A percentile compares a stretch with the other conserved stretches of the same genome.
Conservation (phyloP, 2,888 invertebrate genomes). For the Leucania comma region DNA sequence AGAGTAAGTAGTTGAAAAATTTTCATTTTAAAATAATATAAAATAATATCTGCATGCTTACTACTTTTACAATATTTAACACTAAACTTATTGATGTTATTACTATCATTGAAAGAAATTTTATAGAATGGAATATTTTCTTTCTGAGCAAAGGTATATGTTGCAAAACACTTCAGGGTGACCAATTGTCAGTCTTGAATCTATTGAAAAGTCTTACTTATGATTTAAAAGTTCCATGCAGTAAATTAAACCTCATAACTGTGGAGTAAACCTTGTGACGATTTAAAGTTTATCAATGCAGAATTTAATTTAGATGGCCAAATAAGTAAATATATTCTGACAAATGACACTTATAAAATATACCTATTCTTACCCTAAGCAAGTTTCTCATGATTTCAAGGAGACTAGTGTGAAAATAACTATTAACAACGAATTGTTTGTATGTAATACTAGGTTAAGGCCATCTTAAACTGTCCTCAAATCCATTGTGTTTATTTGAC, state of each 20-base stretch:
- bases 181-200: not conserved
- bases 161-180: not conserved
- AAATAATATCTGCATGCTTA: not conserved
- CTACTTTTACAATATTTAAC: not conserved
- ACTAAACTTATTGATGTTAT: not conserved
- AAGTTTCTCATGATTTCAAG: conserved; percentile 5
- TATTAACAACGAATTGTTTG: conserved; percentile 19
- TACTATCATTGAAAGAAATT: not conserved
- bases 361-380: not conserved
- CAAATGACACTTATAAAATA: not conserved
- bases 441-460: conserved; percentile 33
- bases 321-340: not conserved
- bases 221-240: too few species aligned
- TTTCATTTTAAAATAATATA: not conserved
- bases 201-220: not conserved
- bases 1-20: conserved; percentile 91
- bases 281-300: not conserved
- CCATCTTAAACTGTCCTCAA: not conserved
- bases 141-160: not conserved
- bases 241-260: not conserved
- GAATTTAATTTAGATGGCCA: not conserved
- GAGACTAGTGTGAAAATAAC: conserved; percentile 11
- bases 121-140: not conserved
- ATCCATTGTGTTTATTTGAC: conserved; percentile 4
- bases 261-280: too few species aligned